These are phyloP conservation scores for Potamarius usumacintae DNA, from an alignment of 2,113 vertebrate genomes.

Conservation along the genomic window DNA sequence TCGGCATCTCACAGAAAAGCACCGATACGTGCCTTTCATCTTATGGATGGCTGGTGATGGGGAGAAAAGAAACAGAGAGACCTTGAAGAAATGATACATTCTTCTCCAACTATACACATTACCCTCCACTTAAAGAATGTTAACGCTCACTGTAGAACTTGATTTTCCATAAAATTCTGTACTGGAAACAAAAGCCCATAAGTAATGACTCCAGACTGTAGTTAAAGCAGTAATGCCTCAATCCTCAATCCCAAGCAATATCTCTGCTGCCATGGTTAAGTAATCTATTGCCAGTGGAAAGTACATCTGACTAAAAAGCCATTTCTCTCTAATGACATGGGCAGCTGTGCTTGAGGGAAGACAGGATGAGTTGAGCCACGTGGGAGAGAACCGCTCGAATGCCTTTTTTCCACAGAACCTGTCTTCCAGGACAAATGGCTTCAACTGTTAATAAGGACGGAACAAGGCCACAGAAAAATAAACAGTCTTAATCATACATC, in stretches of 20 bases:
- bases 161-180: neutral
- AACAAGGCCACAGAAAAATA: slow-evolving; percentile 24
- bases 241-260: slow-evolving; percentile 21
- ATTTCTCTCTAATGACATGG: slow-evolving; percentile 41
- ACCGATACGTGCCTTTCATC: slow-evolving; percentile 17
- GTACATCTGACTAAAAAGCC: slow-evolving; percentile 39
- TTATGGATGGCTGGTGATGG: neutral
- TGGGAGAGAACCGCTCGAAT: slow-evolving; percentile 10
- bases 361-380: slow-evolving; percentile 25
- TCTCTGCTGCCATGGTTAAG: slow-evolving; percentile 21
- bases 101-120: slow-evolving; percentile 14
- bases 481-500: slow-evolving; percentile 35
- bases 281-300: slow-evolving; percentile 38
- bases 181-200: slow-evolving; percentile 9
- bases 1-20: slow-evolving; percentile 20
- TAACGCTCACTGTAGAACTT: neutral
- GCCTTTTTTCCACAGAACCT: slow-evolving; percentile 17
- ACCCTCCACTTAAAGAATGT: slow-evolving; percentile 17
- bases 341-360: slow-evolving; percentile 29
- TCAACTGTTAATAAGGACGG: slow-evolving; percentile 35
- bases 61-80: neutral
- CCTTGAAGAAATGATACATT: neutral
- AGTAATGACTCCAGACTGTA: slow-evolving; percentile 16
- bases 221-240: slow-evolving; percentile 17
- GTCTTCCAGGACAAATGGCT: slow-evolving; percentile 12